Conservation (phyloP, 2,888 invertebrate species). For the Drosophila macrospina region DNA sequence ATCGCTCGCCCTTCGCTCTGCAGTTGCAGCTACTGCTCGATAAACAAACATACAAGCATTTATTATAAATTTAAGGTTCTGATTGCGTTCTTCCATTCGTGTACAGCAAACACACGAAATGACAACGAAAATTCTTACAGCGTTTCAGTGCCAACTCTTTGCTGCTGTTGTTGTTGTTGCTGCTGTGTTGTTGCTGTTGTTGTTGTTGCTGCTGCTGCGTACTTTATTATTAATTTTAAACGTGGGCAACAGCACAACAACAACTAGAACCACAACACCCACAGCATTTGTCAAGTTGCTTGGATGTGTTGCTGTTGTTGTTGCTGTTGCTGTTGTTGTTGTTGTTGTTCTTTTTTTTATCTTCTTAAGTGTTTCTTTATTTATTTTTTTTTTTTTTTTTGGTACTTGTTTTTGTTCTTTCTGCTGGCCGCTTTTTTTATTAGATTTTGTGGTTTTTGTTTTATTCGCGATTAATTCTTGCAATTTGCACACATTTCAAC, state of each 20-base stretch:
- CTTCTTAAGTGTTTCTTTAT: constrained; percentile 28
- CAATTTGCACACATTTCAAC: constrained; percentile 74
- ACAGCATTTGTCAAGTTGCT: constrained; percentile 70
- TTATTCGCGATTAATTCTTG: constrained; percentile 66
- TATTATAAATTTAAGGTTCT: constrained; percentile 54
- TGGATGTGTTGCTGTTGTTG: constrained; percentile 51
- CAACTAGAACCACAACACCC: constrained; percentile 63
- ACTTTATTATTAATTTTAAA: constrained; percentile 75
- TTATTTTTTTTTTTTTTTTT: constrained; percentile 44
- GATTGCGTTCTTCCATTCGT: background rate
- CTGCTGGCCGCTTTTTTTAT: constrained; percentile 73
- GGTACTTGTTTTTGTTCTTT: constrained; percentile 22
- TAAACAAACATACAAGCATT: constrained; percentile 31
- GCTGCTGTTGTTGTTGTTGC: constrained; percentile 21
- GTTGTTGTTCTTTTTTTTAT: constrained; percentile 39
- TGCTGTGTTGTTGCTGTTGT: background rate
- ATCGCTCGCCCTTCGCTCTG: background rate
- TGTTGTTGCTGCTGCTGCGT: constrained; percentile 49
- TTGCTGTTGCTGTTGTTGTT: too few species aligned
- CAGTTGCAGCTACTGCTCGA: constrained; percentile 30
- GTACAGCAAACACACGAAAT: constrained; percentile 23
- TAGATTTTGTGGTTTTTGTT: constrained; percentile 55
- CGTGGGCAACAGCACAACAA: constrained; percentile 63
- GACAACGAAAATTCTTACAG: constrained; percentile 59
- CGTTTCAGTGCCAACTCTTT: constrained; percentile 59